These are phyloP conservation scores for Kuschelorhynchus macadamiae DNA, from an alignment of 2,888 invertebrate species.

Conservation along the genomic window DNA sequence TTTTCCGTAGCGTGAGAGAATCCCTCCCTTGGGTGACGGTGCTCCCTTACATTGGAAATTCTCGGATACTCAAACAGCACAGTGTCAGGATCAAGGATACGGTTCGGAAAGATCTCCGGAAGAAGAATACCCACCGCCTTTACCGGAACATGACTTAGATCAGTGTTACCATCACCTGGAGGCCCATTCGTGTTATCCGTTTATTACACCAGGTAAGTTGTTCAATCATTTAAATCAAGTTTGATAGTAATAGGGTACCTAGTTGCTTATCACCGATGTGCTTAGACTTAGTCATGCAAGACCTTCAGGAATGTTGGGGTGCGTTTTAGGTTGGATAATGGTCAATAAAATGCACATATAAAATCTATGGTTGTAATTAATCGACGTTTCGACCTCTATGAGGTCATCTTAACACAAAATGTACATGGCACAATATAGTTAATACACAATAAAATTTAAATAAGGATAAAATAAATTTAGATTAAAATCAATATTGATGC, in stretches of 20 bases:
- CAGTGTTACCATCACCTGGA: slow-evolving; percentile 75
- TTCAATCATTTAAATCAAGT: not conserved
- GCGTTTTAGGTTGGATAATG: too few species aligned
- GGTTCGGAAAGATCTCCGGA: slow-evolving; percentile 73
- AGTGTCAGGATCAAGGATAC: slow-evolving; percentile 63
- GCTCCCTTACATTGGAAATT: slow-evolving; percentile 68
- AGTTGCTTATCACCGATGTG: too few species aligned
- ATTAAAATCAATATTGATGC: too few species aligned
- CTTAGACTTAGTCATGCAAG: too few species aligned
- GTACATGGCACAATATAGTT: too few species aligned
- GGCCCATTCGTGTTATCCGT: slow-evolving; percentile 76
- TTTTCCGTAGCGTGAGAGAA: slow-evolving; percentile 66
- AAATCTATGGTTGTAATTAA: too few species aligned
- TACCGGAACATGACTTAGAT: slow-evolving; percentile 71
- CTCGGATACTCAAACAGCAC: slow-evolving; percentile 65
- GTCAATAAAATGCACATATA: too few species aligned
- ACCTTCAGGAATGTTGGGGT: too few species aligned
- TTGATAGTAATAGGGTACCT: not conserved
- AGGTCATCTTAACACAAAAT: too few species aligned
- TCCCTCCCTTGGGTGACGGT: slow-evolving; percentile 66
- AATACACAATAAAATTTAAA: too few species aligned
- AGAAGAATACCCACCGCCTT: slow-evolving; percentile 80
- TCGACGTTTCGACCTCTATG: too few species aligned
- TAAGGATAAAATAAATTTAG: too few species aligned
- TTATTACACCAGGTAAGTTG: slow-evolving; percentile 76